Percentiles rank a stretch among this genome's conserved stretches.
phyloP scores from a whole-genome alignment of 1,140 invertebrate species.

The Hestina assimilis region DNA sequence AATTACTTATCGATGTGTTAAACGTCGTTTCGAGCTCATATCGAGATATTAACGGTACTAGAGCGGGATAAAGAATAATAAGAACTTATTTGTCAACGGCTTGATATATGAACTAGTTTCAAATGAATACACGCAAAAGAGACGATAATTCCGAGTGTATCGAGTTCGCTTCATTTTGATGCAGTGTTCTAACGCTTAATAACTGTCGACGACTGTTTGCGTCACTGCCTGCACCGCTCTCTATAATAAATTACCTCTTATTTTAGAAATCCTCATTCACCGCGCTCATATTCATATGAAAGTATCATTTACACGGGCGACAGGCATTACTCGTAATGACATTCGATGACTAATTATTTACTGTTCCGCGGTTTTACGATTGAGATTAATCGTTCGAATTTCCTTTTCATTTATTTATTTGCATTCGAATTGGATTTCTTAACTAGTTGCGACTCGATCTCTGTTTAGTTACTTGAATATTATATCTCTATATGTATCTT shows the following conservation, averaged over 20 bases:
- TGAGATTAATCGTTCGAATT: constrained; percentile 47
- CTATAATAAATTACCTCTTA: constrained; percentile 71
- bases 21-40: neutral
- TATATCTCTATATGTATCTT: too few relatives aligned
- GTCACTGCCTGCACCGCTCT: constrained; percentile 61
- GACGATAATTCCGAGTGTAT: constrained; percentile 41
- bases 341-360: constrained; percentile 62
- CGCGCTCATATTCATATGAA: constrained; percentile 34
- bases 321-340: constrained; percentile 60
- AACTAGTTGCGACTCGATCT: neutral
- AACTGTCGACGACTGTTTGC: constrained; percentile 72
- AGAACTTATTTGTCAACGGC: constrained; percentile 47
- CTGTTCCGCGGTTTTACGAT: constrained; percentile 44
- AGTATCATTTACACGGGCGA: constrained; percentile 54
- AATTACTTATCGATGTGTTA: neutral
- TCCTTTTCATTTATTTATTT: constrained; percentile 30
- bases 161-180: constrained; percentile 53
- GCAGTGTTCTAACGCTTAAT: constrained; percentile 67
- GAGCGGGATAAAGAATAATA: constrained; percentile 39
- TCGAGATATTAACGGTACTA: constrained; percentile 1
- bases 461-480: neutral
- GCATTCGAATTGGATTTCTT: neutral
- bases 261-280: constrained; percentile 73
- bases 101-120: constrained; percentile 57
- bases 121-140: constrained; percentile 30